Evolutionary conservation across 2,888 invertebrate species (phyloP).

Genomic region (Harpalus rufipes): DNA sequence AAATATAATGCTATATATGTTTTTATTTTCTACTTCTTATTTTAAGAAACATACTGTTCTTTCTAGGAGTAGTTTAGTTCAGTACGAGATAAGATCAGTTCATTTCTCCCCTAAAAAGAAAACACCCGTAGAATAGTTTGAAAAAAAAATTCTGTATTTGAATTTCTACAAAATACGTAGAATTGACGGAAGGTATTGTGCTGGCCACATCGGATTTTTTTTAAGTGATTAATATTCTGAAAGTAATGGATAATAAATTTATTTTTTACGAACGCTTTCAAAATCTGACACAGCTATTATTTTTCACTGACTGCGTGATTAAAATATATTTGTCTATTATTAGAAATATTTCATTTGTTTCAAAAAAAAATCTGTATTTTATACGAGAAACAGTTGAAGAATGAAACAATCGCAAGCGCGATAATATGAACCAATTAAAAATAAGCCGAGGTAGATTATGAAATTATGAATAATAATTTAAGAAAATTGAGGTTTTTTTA

Average conservation of each 20-base stretch:
- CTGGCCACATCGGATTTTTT: too few species aligned
- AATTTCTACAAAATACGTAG: too few species aligned
- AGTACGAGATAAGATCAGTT: too few species aligned
- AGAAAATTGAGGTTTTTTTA: not conserved
- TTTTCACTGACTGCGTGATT: not conserved
- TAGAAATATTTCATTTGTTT: not conserved
- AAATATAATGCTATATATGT: too few species aligned
- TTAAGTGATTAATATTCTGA: too few species aligned
- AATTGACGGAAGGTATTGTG: too few species aligned
- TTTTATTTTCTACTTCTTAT: too few species aligned
- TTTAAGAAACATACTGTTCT: too few species aligned
- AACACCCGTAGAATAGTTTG: too few species aligned
- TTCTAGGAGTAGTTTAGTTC: too few species aligned
- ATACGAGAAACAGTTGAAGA: not conserved
- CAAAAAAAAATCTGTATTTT: not conserved
- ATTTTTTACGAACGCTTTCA: not conserved
- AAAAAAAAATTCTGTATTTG: too few species aligned
- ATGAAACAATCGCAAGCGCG: not conserved
- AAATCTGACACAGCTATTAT: not conserved
- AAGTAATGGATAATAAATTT: not conserved
- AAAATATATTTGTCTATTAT: not conserved
- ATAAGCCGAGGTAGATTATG: not conserved
- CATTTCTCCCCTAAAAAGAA: too few species aligned
- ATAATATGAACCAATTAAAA: not conserved
- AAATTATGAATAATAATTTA: not conserved